phyloP scores from a whole-genome alignment of 2,113 vertebrate genomes.

The Quiscalus mexicanus region DNA sequence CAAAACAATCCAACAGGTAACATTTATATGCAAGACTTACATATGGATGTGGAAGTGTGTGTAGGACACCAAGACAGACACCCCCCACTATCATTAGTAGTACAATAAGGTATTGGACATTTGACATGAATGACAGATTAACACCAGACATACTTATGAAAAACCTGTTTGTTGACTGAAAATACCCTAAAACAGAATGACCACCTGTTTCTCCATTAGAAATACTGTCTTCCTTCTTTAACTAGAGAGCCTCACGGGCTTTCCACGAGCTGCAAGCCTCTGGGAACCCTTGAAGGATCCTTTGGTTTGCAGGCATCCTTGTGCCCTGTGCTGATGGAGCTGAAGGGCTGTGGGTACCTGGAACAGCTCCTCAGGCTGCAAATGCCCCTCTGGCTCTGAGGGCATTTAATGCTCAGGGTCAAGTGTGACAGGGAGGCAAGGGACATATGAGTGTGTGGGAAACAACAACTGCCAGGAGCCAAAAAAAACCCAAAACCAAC shows the following conservation, averaged over 20 bases:
- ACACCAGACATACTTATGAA: too few relatives aligned
- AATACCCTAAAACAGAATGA: background rate
- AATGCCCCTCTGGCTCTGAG: background rate
- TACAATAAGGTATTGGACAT: background rate
- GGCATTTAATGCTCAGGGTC: background rate
- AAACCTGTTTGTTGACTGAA: background rate
- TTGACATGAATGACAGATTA: background rate
- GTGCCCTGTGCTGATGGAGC: background rate
- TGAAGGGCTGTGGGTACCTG: background rate
- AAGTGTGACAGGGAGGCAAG: background rate
- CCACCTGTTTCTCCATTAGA: background rate
- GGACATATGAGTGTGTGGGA: background rate
- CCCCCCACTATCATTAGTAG: background rate
- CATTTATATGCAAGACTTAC: background rate
- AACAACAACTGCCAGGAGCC: background rate
- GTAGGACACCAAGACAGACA: background rate
- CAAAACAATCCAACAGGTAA: background rate
- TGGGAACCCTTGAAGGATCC: background rate
- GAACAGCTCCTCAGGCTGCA: background rate
- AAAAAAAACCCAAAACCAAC: too few relatives aligned
- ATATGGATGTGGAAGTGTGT: background rate
- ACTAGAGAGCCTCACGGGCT: background rate
- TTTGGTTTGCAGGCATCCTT: background rate
- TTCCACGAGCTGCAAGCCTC: background rate
- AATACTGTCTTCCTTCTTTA: background rate